phyloP scores from a whole-genome alignment of 2,113 vertebrate genomes.

The Rhagologus leucostigma region DNA sequence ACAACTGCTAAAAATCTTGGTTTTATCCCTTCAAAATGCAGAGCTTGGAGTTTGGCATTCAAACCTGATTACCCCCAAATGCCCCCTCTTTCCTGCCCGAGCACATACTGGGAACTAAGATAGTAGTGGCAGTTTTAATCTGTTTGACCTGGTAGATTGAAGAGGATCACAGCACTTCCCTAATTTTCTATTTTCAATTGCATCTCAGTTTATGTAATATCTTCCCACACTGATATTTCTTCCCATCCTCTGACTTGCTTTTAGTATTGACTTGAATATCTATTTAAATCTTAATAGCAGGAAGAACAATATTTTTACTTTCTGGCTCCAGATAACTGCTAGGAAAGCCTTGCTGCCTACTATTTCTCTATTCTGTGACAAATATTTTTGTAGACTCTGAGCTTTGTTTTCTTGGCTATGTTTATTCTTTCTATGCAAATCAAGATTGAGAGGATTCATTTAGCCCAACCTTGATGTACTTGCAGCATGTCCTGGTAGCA shows the following conservation, averaged over 20 bases:
- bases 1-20: neutral
- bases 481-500: neutral
- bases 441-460: neutral
- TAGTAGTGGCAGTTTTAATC: neutral
- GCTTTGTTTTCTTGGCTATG: neutral
- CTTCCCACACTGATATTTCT: neutral
- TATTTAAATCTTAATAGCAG: conserved; percentile 27
- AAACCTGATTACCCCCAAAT: neutral
- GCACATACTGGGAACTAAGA: neutral
- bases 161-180: neutral
- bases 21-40: neutral
- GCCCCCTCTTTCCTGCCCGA: neutral
- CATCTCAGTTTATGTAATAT: neutral
- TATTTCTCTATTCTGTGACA: neutral
- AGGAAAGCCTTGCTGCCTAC: neutral
- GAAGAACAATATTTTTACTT: conserved; percentile 18
- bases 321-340: neutral
- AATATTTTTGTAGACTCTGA: neutral
- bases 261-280: neutral
- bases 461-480: neutral
- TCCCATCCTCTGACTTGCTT: neutral
- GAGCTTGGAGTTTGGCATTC: neutral
- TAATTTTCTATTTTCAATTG: neutral
- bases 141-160: neutral
- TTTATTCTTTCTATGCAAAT: neutral